These are phyloP conservation scores for Vulpes lagopus DNA, from an alignment of 2,113 vertebrate genomes.

Conservation along the genomic window DNA sequence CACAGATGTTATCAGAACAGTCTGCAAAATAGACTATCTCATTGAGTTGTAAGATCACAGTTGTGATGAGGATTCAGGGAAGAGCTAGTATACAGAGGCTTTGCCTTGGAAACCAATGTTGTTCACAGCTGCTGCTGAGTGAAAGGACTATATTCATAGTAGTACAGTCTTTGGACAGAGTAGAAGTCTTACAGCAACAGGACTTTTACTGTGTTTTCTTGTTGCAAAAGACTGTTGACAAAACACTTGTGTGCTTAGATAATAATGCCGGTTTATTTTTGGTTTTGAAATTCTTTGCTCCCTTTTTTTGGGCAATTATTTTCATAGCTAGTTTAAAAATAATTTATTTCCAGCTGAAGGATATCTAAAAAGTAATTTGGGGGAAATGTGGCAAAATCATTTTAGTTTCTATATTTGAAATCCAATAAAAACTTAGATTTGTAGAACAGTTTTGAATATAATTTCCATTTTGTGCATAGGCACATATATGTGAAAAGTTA, in stretches of 20 bases:
- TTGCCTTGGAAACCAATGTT: constrained; percentile 67
- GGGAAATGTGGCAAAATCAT: constrained; percentile 1
- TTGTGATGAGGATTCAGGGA: constrained; percentile 77
- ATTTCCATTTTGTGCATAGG: constrained; percentile 19
- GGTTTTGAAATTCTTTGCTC: constrained; percentile 46
- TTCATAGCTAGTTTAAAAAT: constrained; percentile 37
- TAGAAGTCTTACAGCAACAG: constrained; percentile 41
- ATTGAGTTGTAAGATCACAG: constrained; percentile 63
- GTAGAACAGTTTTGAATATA: background rate
- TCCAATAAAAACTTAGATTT: constrained; percentile 36
- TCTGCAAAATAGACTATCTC: background rate
- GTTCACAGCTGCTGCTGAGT: constrained; percentile 82
- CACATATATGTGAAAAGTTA: background rate
- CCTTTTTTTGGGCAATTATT: background rate
- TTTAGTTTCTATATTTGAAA: constrained; percentile 41
- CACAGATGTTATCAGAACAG: background rate
- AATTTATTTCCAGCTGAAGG: background rate
- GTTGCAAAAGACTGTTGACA: constrained; percentile 49
- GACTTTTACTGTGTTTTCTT: constrained; percentile 59
- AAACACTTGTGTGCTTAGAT: constrained; percentile 38
- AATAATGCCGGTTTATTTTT: constrained; percentile 42
- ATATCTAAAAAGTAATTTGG: constrained; percentile 31
- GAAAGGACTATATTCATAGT: constrained; percentile 77
- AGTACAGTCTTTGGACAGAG: constrained; percentile 68
- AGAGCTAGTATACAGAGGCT: constrained; percentile 46